Percentiles rank a stretch among this genome's conserved stretches.
Evolutionary conservation across 2,113 vertebrate genomes (phyloP).

Genomic region (Vulpes vulpes): DNA sequence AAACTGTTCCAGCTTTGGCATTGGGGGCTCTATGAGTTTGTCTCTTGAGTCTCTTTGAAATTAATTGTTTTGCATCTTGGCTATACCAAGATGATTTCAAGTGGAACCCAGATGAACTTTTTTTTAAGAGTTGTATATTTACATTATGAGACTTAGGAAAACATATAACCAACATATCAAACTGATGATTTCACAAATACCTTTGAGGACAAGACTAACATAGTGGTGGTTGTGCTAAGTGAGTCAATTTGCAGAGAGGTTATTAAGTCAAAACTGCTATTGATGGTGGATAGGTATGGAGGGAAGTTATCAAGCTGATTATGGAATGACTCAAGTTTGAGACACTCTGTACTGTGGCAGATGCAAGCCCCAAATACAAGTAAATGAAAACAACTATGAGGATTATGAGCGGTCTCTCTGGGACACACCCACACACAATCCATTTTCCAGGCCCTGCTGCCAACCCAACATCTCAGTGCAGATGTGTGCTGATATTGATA

Average conservation of each 20-base stretch:
- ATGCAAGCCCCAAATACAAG: conserved; percentile 46
- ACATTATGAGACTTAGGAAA: conserved; percentile 17
- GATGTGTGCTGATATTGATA: not conserved
- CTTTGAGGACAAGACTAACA: not conserved
- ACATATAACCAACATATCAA: not conserved
- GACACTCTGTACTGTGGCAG: conserved; percentile 10
- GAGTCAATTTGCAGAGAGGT: not conserved
- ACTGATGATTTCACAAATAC: not conserved
- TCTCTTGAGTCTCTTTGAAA: not conserved
- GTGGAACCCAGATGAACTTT: not conserved
- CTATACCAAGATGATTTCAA: conserved; percentile 19
- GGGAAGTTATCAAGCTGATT: not conserved
- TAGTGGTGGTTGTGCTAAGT: not conserved
- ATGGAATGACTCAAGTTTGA: conserved; percentile 31
- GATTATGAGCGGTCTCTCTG: not conserved
- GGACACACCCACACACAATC: not conserved
- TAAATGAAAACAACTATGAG: not conserved
- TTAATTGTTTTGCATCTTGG: conserved; percentile 20
- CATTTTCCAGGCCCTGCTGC: not conserved
- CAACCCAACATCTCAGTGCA: not conserved
- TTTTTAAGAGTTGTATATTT: conserved; percentile 33
- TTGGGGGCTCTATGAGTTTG: not conserved
- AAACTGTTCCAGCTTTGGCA: conserved; percentile 13
- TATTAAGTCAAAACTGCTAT: conserved; percentile 39
- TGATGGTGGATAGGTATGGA: not conserved